Base-by-base conservation (phyloP, 2,113 vertebrate genomes). In the Hepsetus odoe region DNA sequence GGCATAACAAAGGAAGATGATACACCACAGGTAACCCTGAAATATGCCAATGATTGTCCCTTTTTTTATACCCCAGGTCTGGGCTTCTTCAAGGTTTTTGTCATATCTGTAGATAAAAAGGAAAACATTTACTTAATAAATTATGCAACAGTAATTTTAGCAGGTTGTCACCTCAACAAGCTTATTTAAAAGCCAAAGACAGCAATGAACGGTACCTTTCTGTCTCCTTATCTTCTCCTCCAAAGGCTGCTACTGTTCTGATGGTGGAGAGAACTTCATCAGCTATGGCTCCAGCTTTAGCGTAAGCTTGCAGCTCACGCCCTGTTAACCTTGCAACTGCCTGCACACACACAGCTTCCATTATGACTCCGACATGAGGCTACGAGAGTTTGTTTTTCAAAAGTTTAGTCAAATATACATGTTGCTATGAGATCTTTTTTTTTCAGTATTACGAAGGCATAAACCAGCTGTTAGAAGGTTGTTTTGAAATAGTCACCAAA, bases 191-290 rank as follows among this genome's bases (percentile, higher is more conserved):
- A 20, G 4, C 32, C 49, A 24, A 40, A 26, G 0, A 72, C 51
- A 28, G 16, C 22, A 5, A 32, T 16, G 32, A 0, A 33, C 55
- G 13, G 78, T 68, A 94, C 92, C 93, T 90, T 13, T 93, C 85
- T 4, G 78, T 72, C 79, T 92, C 93, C 66, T 92, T 93, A n/a
- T 89, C 72, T 64, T 94, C 91, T 32, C 91, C 92, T 30, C 92
- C 90, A 71, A 94, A 94, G 0, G 92, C 92, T 22, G 90, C 88
- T 0, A 94, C 90, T 0, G 92, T 94, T 82, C 92, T 86, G 73
- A 94, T 93, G 38, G 92, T 85, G 3, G 91, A 91, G 28, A 94
- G 82, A 14, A 92, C 93, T 81, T 94, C 93, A 2, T 93, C 92
- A 22, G 93, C 93, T 67, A 94, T 89, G 0, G 91, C 87, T 5